Base-by-base conservation (phyloP, 92 coral and sea anemone genomes). In the Actinostola sp. region DNA sequence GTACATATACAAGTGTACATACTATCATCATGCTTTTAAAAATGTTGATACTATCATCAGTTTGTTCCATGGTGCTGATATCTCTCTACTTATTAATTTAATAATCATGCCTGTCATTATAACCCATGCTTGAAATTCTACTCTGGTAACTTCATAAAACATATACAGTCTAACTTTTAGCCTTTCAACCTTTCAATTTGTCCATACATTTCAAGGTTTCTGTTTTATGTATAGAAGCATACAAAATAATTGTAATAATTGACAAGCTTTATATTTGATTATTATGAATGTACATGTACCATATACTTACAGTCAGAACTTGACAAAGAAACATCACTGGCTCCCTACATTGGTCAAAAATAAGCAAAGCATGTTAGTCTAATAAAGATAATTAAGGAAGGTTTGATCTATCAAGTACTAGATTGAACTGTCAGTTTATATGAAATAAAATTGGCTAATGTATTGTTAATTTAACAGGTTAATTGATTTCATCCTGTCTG, bases 241-340 rank as follows among this genome's bases (percentile, higher is more conserved):
- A 6, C 53, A 36, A 36, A 4, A 11, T 4, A 36, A 36, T 4
- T 36, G 42, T 36, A 4, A 11, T 11, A 36, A 36, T 36, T 36
- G 11, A 4, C 11, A 36, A 36, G 4, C 11, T 36, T 36, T 36
- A n/a, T n/a, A n/a, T n/a, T n/a, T n/a, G n/a, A n/a, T n/a, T n/a
- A n/a, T n/a, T n/a, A n/a, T 36, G 42, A 36, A 36, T 4, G 42
- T 36, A 11, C 6, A 2, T 54, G 3, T 54, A 33, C 21, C n/a
- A 20, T 5, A 7, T 42, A 93, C 98, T 93, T 85, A 93, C 98
- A 93, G 59, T 93, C 98, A 44, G 91, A 88, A 60, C 96, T 90
- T 70, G 96, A 89, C 32, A 93, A 66, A 27, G 98, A 71, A 46
- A 93, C 98, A 75, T 93, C 98, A 21, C 86, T 96, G 48, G 92